Percentiles rank a stretch among this genome's conserved stretches.
Evolutionary conservation across 2,797 vertebrate species (phyloP).

Genomic region (Enteromius unitaeniatus): DNA sequence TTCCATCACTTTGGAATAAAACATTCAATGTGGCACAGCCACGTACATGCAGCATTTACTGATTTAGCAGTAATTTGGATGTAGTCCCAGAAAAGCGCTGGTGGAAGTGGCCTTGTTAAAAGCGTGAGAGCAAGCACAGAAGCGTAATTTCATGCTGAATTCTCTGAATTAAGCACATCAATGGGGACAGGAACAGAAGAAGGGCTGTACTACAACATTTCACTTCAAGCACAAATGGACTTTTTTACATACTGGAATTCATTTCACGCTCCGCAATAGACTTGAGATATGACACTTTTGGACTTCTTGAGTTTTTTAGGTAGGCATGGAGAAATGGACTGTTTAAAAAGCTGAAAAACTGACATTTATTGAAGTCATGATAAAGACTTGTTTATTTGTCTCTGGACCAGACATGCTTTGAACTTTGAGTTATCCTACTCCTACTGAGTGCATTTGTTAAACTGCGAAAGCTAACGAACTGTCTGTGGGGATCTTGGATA

Average conservation of each 20-base stretch:
- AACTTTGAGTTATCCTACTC: background rate
- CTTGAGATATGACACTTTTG: conserved; percentile 14
- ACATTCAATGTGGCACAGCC: background rate
- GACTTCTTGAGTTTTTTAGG: background rate
- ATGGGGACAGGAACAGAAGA: conserved; percentile 1
- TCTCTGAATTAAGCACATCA: conserved; percentile 35
- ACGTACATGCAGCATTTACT: conserved; percentile 4
- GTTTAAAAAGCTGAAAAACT: background rate
- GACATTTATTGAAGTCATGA: background rate
- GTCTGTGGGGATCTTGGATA: conserved; percentile 3
- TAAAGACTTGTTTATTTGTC: background rate
- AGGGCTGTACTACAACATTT: background rate
- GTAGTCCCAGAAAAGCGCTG: conserved; percentile 13
- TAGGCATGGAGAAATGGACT: background rate
- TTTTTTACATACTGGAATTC: background rate
- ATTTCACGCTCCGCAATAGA: conserved; percentile 36
- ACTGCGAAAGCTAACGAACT: background rate
- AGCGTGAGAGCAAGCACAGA: background rate
- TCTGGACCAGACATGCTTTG: background rate
- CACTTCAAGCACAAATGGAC: conserved; percentile 23
- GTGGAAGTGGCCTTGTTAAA: conserved; percentile 24
- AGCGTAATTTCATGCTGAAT: conserved; percentile 30
- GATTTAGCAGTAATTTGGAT: conserved; percentile 34
- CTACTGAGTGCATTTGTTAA: background rate
- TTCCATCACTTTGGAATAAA: conserved; percentile 20